Evolutionary conservation across 2,888 invertebrate species (phyloP).

Genomic region (Alcis repandata): DNA sequence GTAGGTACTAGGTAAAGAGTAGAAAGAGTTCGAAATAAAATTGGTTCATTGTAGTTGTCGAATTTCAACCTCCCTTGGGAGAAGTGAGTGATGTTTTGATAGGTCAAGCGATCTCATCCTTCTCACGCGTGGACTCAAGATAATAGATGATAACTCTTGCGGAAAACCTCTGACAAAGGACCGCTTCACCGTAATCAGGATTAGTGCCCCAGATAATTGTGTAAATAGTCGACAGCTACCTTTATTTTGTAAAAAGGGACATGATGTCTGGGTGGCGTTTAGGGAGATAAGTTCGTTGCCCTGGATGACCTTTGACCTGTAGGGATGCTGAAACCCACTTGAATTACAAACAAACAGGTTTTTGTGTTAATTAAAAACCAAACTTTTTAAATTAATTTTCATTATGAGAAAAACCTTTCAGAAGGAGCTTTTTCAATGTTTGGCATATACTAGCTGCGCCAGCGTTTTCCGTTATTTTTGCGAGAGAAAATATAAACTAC

Average conservation of each 20-base stretch:
- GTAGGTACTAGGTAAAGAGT: no score
- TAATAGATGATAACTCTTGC: not conserved
- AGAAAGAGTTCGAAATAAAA: no score
- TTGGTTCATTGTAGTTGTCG: no score
- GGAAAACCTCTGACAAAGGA: constrained; percentile 1
- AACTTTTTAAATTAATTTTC: no score
- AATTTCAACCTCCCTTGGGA: no score
- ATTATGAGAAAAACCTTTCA: constrained; percentile 3
- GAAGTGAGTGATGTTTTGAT: no score
- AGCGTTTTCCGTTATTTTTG: not conserved
- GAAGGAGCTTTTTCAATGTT: not conserved
- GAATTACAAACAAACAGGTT: constrained; percentile 3
- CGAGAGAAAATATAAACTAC: not conserved
- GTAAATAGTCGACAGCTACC: constrained; percentile 3
- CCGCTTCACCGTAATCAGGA: constrained; percentile 4
- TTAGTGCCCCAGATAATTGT: constrained; percentile 20
- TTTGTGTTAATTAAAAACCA: no score
- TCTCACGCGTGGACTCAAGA: not conserved
- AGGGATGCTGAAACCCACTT: constrained; percentile 23
- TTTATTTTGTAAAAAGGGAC: constrained; percentile 12
- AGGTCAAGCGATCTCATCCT: no score
- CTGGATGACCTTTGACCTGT: constrained; percentile 24
- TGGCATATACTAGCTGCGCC: no score
- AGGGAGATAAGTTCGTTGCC: constrained; percentile 23
- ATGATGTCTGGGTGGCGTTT: not conserved